Evolutionary conservation across 2,113 vertebrate species (phyloP).

Genomic region (Bungarus multicinctus): DNA sequence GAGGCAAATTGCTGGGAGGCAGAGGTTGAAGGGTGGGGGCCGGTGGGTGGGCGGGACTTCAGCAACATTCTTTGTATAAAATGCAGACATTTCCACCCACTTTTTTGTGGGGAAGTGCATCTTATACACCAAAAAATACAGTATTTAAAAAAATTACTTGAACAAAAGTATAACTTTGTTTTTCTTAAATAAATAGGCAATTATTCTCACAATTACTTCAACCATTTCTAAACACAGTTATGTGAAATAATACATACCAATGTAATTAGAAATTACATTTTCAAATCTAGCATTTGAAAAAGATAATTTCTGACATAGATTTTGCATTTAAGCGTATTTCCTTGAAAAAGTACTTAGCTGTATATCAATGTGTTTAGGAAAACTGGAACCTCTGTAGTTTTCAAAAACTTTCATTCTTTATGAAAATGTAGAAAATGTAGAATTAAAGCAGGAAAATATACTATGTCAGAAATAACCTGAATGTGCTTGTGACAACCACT

Average conservation of each 20-base stretch:
- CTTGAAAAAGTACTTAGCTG: constrained; percentile 16
- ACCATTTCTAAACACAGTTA: constrained; percentile 21
- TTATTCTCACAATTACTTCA: not conserved
- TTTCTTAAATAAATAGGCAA: not conserved
- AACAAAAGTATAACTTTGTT: not conserved
- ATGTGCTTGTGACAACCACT: constrained; percentile 38
- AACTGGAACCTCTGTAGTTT: constrained; percentile 26
- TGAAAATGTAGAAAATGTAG: constrained; percentile 21
- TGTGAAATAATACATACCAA: constrained; percentile 2
- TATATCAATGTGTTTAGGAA: not conserved
- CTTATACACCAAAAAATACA: too few species aligned
- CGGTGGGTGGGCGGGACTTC: too few species aligned
- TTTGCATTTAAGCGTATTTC: constrained; percentile 22
- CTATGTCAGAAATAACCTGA: constrained; percentile 59
- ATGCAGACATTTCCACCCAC: too few species aligned
- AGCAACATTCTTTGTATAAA: too few species aligned
- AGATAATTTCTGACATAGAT: constrained; percentile 58
- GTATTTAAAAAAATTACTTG: constrained; percentile 21
- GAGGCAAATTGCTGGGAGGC: too few species aligned
- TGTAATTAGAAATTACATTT: constrained; percentile 19
- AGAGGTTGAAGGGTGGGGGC: too few species aligned
- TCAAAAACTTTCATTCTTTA: constrained; percentile 30
- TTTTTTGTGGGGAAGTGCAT: too few species aligned
- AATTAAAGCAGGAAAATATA: constrained; percentile 36
- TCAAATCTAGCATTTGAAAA: constrained; percentile 34